Base-by-base conservation (phyloP, 2,797 vertebrate species). In the Halcyon badia region DNA sequence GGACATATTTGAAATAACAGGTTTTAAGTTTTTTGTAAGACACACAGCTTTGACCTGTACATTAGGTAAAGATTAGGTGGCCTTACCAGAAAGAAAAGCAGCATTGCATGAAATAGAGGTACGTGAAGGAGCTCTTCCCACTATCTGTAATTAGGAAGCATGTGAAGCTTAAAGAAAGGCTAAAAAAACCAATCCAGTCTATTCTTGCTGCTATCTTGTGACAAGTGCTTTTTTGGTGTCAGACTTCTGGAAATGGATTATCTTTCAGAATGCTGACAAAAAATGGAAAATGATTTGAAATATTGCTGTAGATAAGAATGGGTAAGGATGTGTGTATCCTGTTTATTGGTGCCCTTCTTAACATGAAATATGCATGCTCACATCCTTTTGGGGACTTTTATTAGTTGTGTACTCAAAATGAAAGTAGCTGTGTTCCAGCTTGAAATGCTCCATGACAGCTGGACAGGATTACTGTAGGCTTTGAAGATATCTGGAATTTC, bases 401-500 rank as follows among this genome's bases (percentile, higher is more conserved):
- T 88, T 85, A 90, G 69, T 31, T 76, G 31, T 18, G 20, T 15
- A 35, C 48, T 83, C 77, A 77, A 95, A 96, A 91, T 82, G 85
- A 91, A 95, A 97, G 95, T 95, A 91, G 83, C 64, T 91, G 58
- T 91, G 60, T 7, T 89, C 66, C 85, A 94, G 70, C 70, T 54
- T 51, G 87, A 87, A 96, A 78, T 58, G 84, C 82, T 83, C 54
- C 14, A 0, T 13, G 95, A 81, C 91, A 95, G 93, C 94, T 96
- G 94, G 90, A 91, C 6, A 18, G 83, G 86, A 94, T 86, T 95
- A 86, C 30, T 83, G 70, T 39, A 61, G 88, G 90, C 94, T 95
- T 94, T 95, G 93, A 95, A 96, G 90, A 82, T 76, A 94, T 64
- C 48, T 93, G 77, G 90, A 83, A 86, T 95, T 93, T 84, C 31